A percentile compares a stretch with the other conserved stretches of the same genome.
These are phyloP conservation scores for Helostoma temminkii DNA, from an alignment of 2,797 vertebrate species.

Conservation along the genomic window DNA sequence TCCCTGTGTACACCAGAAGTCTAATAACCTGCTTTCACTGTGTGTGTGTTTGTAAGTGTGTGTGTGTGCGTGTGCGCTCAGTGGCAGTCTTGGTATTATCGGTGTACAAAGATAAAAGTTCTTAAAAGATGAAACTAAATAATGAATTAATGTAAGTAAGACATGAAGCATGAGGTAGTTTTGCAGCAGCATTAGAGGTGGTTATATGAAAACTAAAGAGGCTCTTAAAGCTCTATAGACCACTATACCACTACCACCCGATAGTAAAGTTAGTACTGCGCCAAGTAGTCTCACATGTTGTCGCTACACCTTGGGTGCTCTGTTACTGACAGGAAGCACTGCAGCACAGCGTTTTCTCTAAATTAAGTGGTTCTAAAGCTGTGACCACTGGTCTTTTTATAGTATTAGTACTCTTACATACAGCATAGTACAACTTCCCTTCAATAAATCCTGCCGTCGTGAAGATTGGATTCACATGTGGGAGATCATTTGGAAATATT, in stretches of 20 bases:
- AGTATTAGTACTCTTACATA: neutral
- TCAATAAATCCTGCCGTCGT: neutral
- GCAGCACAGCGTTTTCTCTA: too few species aligned
- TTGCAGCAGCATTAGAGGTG: neutral
- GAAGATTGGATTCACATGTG: neutral
- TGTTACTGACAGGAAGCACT: too few species aligned
- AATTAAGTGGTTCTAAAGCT: too few species aligned
- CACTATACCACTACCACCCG: too few species aligned
- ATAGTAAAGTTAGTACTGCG: neutral
- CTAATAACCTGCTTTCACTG: conserved; percentile 55
- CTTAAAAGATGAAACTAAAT: too few species aligned
- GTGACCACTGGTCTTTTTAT: neutral
- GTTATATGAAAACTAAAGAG: neutral
- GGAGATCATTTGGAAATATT: too few species aligned
- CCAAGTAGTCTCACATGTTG: neutral
- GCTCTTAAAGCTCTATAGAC: neutral
- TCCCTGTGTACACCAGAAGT: conserved; percentile 39
- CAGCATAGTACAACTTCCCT: neutral
- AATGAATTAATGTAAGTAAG: too few species aligned
- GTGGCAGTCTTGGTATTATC: conserved; percentile 16
- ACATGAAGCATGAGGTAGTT: neutral
- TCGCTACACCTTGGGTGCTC: neutral
- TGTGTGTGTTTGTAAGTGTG: conserved; percentile 1
- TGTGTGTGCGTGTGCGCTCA: neutral
- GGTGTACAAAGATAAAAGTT: neutral